Evolutionary conservation across 2,113 vertebrate genomes (phyloP).

Genomic region (Toxotes jaculatrix): DNA sequence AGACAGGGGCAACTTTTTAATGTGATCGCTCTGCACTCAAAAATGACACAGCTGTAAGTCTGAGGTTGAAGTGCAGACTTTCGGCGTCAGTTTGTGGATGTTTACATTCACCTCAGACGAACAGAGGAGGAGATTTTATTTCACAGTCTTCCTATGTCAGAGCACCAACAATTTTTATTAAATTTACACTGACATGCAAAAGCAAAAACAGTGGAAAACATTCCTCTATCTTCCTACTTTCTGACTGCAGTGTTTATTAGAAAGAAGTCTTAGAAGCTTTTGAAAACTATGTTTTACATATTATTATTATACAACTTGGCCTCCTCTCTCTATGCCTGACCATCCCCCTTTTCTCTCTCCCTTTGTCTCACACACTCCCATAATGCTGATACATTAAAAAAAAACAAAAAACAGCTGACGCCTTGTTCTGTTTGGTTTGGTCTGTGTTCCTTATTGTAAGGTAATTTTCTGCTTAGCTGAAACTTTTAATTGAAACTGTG

Average conservation of each 20-base stretch:
- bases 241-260: background rate
- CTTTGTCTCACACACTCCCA: background rate
- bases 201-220: background rate
- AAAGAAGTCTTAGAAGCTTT: background rate
- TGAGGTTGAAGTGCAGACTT: background rate
- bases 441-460: constrained; percentile 38
- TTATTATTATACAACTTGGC: background rate
- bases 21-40: too few species aligned
- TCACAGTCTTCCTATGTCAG: background rate
- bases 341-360: background rate
- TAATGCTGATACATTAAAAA: constrained; percentile 48
- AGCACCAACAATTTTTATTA: background rate
- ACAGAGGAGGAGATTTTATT: background rate
- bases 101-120: background rate
- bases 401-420: constrained; percentile 16
- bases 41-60: background rate
- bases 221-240: background rate
- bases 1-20: too few species aligned
- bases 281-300: background rate
- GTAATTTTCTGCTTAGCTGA: constrained; percentile 76
- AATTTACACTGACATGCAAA: background rate
- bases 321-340: background rate
- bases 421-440: constrained; percentile 49
- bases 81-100: background rate
- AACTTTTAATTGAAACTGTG: constrained; percentile 70